Percentiles rank a stretch among this genome's conserved stretches.
Conservation (phyloP, 2,797 vertebrate species). For the Taenioides sp. region DNA sequence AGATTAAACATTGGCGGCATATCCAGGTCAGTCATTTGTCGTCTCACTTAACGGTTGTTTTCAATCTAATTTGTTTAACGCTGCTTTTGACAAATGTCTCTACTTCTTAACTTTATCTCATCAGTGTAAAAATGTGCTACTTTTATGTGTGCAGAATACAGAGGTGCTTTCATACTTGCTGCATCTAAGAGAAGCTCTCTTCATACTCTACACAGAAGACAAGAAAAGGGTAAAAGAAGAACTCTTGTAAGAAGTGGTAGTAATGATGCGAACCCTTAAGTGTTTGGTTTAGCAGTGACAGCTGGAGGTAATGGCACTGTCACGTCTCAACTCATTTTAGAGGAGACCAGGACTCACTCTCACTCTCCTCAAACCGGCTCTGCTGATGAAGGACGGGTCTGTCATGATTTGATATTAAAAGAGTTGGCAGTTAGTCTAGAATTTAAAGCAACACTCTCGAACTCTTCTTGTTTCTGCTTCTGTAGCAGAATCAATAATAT, state of each 20-base stretch:
- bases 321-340: slow-evolving; percentile 64
- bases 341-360: slow-evolving; percentile 42
- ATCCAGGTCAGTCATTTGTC: slow-evolving; percentile 11
- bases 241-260: slow-evolving; percentile 50
- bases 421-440: slow-evolving; percentile 1
- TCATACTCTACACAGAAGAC: slow-evolving; percentile 5
- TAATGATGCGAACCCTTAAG: slow-evolving; percentile 64
- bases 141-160: not conserved
- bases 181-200: slow-evolving; percentile 12
- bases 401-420: slow-evolving; percentile 21
- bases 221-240: slow-evolving; percentile 27
- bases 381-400: slow-evolving; percentile 34
- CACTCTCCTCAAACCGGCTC: slow-evolving; percentile 27
- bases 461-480: not conserved
- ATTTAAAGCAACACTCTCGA: not conserved
- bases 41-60: slow-evolving; percentile 12
- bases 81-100: not conserved
- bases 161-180: not conserved
- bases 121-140: not conserved
- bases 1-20: slow-evolving; percentile 14
- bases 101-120: not conserved
- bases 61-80: slow-evolving; percentile 12
- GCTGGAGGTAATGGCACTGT: slow-evolving; percentile 66
- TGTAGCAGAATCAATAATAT: not conserved
- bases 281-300: slow-evolving; percentile 65